Percentiles rank a stretch among this genome's conserved stretches.
Conservation (phyloP, 2,797 vertebrate genomes). For the Sitta carolinensis region DNA sequence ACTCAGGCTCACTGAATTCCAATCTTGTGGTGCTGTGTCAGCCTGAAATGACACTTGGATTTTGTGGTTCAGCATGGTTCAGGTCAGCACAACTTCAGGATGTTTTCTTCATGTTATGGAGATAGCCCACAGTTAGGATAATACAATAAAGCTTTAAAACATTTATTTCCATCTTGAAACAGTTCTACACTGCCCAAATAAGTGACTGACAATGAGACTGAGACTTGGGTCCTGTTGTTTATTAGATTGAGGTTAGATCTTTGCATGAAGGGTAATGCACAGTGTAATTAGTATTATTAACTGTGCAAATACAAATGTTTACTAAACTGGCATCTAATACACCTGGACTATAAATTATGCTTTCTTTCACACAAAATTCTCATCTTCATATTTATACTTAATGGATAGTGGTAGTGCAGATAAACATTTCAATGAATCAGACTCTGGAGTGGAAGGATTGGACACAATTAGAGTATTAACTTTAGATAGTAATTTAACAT, state of each 20-base stretch:
- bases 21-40: background rate
- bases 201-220: background rate
- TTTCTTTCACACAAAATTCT: background rate
- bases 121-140: background rate
- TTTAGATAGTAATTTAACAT: background rate
- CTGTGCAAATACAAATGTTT: background rate
- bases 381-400: background rate
- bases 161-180: background rate
- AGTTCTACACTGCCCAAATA: background rate
- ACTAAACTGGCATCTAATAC: background rate
- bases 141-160: background rate
- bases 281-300: background rate
- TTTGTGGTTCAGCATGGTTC: rapidly evolving
- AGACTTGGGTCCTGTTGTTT: background rate
- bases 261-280: background rate
- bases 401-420: background rate
- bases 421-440: background rate
- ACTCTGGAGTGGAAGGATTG: background rate
- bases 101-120: background rate
- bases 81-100: background rate
- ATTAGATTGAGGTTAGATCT: background rate
- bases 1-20: background rate
- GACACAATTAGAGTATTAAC: constrained; percentile 16
- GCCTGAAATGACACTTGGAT: background rate
- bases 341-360: background rate